Base-by-base conservation (phyloP, 2,797 vertebrate species). In the Brachyrhaphis roseni region DNA sequence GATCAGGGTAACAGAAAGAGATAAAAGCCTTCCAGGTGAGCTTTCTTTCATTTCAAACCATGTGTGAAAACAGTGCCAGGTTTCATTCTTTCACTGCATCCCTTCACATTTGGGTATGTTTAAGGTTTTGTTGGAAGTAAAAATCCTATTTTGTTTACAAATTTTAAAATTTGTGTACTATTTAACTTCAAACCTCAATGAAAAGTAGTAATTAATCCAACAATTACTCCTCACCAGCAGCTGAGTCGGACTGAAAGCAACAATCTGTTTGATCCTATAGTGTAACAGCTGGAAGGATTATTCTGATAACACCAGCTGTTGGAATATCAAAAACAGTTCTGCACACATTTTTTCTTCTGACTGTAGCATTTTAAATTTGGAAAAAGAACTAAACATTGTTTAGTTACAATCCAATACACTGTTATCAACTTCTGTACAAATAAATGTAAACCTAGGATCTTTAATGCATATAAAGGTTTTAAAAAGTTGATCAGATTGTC, bases 1-100 rank as follows among this genome's bases (percentile, higher is more conserved):
- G 86, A 86, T 84, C 46, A 79, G 62, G 36, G 23, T 51, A 71
- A n/a, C 39, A 41, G 36, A 77, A 75, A 62, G 57, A 0, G 23
- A 74, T 70, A 83, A 78, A 87, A 76, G 76, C 77, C 62, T 28
- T 62, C 0, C 75, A 84, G 84, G 81, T 15, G 8, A 83, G n/a
- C 57, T 12, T 82, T 41, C 12, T 83, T 62, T 68, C 1, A 53
- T 74, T 75, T 86, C 31, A 8, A 16, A 51, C 49, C 8, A 51
- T 51, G 49, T 23, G 49, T 51, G 20, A 23, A 51, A 51, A 7
- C 49, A 53, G 49, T 53, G 49, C 49, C 20, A 23, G 20, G 20
- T 26, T 26, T 53, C 8, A 53, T 39, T 39, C 15, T 62, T 16
- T 34, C 15, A 34, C 28, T 62, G 59, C 6, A 18, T 62, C 57